Evolutionary conservation across 2,888 invertebrate genomes (phyloP).

Genomic region (Kryphioiulus occultus): DNA sequence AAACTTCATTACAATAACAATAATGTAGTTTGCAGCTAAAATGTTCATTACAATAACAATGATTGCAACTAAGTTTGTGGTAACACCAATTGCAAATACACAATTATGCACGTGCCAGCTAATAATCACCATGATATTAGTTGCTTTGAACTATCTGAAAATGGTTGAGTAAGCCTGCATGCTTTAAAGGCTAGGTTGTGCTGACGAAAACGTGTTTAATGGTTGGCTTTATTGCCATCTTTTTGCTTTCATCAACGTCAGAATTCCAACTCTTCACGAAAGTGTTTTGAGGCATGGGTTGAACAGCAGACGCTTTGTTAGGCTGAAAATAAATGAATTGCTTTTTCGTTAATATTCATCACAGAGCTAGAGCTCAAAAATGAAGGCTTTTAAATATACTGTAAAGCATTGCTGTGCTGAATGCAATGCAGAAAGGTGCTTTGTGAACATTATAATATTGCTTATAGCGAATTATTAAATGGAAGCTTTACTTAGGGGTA

Average conservation of each 20-base stretch:
- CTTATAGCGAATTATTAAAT: no score
- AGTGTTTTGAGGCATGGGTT: not conserved
- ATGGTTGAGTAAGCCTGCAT: not conserved
- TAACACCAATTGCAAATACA: no score
- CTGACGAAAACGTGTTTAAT: not conserved
- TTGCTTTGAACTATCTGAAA: not conserved
- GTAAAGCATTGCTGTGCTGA: not conserved
- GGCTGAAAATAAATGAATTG: not conserved
- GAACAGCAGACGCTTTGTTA: not conserved
- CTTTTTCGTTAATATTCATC: not conserved
- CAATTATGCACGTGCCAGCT: no score
- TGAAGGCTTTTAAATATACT: not conserved
- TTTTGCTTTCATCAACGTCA: not conserved
- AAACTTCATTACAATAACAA: no score
- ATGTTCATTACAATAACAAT: no score
- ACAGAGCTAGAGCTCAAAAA: not conserved
- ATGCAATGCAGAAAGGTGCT: not conserved
- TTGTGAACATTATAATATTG: not conserved
- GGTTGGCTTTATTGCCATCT: not conserved
- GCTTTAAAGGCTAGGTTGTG: not conserved
- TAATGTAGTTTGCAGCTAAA: no score
- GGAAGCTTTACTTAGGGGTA: no score
- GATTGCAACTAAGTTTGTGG: no score
- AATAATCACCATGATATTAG: not conserved
- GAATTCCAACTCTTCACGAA: not conserved